Base-by-base conservation (phyloP, 2,888 invertebrate genomes). In the Plagiodera versicolora region DNA sequence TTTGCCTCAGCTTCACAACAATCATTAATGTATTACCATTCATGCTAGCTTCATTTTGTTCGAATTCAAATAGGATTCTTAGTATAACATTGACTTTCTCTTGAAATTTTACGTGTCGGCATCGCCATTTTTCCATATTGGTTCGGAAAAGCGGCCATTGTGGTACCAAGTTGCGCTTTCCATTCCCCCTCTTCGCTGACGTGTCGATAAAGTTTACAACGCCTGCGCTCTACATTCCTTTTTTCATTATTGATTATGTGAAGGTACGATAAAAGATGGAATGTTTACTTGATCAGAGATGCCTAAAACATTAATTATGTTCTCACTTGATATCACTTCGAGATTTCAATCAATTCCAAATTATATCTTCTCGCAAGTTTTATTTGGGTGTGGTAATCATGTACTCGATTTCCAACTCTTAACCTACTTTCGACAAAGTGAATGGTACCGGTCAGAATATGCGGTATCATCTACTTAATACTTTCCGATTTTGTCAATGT, bases 61-160 rank as follows among this genome's bases (percentile, higher is more conserved):
- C 18, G 8, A 16, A n/a, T 57, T 50, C 18, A 9, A 5, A n/a
- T 8, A 11, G 14, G 19, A 44, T 47, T 56, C 35, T 0, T 48
- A 17, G 14, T 3, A 18, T 16, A 30, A 24, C 46, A 50, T 17
- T 11, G 11, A 18, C 2, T 51, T 51, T 46, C 35, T 10, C 20
- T 47, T 10, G 8, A 5, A 45, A 44, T 16, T 17, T 24, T 50
- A 32, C n/a, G 47, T 48, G 11, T n/a, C 57, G 51, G 74, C 70
- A 59, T 73, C 79, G 80, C 79, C 79, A 79, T 79, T 79, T 80
- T 79, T 74, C 78, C 73, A 69, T 62, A 67, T 68, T 73, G 70
- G 73, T 69, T 74, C 73, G 79, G 80, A 79, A 80, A 80, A 80
- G 79, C 80, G 77, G 81, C 80, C 80, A 81, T 80, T 79, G 76